Conservation (phyloP, 2,888 invertebrate genomes). For the Machimus rusticus region DNA sequence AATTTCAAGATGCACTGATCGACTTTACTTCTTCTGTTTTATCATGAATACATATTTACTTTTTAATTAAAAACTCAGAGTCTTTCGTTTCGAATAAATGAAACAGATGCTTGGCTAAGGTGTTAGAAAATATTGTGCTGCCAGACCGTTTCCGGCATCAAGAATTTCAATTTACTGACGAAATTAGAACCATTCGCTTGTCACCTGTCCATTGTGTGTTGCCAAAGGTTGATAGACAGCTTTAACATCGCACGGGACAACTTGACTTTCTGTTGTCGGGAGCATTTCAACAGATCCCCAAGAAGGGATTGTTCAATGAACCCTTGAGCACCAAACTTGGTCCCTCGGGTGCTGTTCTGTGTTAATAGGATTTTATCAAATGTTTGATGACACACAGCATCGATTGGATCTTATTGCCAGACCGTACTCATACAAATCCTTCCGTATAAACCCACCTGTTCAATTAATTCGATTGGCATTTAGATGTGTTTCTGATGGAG, state of each 20-base stretch:
- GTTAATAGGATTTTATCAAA: slow-evolving; percentile 7
- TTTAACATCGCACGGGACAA: background rate
- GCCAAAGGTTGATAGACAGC: background rate
- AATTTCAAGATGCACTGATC: background rate
- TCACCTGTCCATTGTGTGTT: background rate
- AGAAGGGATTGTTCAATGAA: background rate
- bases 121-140: background rate
- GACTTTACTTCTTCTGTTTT: background rate
- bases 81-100: background rate
- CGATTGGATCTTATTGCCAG: background rate
- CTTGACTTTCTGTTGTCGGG: background rate
- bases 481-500: background rate
- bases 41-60: background rate
- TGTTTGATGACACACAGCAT: background rate
- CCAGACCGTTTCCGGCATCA: background rate
- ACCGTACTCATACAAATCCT: background rate
- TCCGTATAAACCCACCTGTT: background rate
- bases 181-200: background rate
- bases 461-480: background rate
- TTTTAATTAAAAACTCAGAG: background rate
- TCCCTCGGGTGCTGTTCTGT: background rate
- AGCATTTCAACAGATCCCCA: background rate
- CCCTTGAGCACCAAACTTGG: background rate
- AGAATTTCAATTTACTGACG: background rate
- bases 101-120: background rate